Percentiles rank a stretch among this genome's conserved stretches.
Evolutionary conservation across 2,888 invertebrate species (phyloP).

Genomic region (Ichneumoninae sp.): DNA sequence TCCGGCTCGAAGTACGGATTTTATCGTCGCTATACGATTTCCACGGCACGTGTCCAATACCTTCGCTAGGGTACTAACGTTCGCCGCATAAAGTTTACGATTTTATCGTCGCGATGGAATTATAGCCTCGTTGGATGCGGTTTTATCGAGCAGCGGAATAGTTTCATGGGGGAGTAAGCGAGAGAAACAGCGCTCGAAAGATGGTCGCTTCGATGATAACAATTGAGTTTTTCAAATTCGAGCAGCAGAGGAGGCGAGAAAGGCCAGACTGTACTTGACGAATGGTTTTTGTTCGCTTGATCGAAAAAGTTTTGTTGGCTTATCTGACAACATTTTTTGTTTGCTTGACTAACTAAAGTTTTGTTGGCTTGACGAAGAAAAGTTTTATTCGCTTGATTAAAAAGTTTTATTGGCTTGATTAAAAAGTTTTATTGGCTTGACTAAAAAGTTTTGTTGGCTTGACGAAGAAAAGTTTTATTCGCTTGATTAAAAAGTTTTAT

Average conservation of each 20-base stretch:
- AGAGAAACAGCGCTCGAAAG: constrained; percentile 16
- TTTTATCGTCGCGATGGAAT: constrained; percentile 32
- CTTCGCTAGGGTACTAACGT: constrained; percentile 6
- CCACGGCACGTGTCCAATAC: not conserved
- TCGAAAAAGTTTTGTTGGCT: too few species aligned
- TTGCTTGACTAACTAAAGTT: too few species aligned
- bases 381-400: too few species aligned
- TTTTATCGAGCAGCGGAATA: constrained; percentile 34
- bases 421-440: too few species aligned
- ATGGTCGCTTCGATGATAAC: not conserved
- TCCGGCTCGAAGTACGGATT: not conserved
- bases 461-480: too few species aligned
- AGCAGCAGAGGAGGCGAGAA: not conserved
- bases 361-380: too few species aligned
- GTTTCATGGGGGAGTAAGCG: not conserved
- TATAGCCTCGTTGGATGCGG: constrained; percentile 29
- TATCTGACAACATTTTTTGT: too few species aligned
- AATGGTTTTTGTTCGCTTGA: not conserved
- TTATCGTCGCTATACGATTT: constrained; percentile 10
- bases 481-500: too few species aligned
- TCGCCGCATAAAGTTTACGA: constrained; percentile 27
- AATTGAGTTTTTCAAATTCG: not conserved
- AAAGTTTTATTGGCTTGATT: too few species aligned
- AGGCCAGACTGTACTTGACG: not conserved
- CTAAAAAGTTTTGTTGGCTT: too few species aligned